phyloP scores from a whole-genome alignment of 2,113 vertebrate genomes.

The Chunga burmeisteri region DNA sequence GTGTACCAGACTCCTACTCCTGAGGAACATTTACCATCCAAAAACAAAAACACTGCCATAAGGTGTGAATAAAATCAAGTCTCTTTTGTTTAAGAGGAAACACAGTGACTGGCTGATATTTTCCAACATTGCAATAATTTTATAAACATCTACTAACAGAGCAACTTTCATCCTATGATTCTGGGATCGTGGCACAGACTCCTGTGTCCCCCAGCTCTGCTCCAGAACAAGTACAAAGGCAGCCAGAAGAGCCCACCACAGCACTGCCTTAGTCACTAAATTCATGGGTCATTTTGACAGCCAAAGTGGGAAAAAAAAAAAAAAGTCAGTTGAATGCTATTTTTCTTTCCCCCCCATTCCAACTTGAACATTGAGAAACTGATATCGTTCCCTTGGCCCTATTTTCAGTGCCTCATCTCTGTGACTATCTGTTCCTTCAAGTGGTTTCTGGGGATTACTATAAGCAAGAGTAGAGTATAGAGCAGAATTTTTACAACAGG shows the following conservation, averaged over 20 bases:
- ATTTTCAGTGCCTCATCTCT: background rate
- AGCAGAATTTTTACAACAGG: background rate
- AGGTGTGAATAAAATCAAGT: conserved; percentile 50
- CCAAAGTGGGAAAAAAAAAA: background rate
- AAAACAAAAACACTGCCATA: conserved; percentile 63
- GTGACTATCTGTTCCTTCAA: background rate
- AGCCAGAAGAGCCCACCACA: background rate
- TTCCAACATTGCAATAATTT: background rate
- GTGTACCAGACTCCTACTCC: conserved; percentile 48
- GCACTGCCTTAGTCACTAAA: background rate
- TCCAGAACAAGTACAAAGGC: background rate
- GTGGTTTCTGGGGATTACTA: background rate
- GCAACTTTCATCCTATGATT: background rate
- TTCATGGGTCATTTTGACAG: background rate
- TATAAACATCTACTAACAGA: background rate
- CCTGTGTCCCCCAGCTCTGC: background rate
- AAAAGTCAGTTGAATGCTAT: background rate
- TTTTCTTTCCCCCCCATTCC: background rate
- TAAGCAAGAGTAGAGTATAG: background rate
- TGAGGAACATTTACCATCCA: conserved; percentile 49
- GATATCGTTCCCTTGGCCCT: background rate
- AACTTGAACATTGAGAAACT: background rate
- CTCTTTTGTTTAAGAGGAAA: conserved; percentile 61
- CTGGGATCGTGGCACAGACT: background rate
- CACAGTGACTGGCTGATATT: background rate